Percentiles rank a stretch among this genome's conserved stretches.
phyloP scores from a whole-genome alignment of 2,888 invertebrate genomes.

The Lapara coniferarum region DNA sequence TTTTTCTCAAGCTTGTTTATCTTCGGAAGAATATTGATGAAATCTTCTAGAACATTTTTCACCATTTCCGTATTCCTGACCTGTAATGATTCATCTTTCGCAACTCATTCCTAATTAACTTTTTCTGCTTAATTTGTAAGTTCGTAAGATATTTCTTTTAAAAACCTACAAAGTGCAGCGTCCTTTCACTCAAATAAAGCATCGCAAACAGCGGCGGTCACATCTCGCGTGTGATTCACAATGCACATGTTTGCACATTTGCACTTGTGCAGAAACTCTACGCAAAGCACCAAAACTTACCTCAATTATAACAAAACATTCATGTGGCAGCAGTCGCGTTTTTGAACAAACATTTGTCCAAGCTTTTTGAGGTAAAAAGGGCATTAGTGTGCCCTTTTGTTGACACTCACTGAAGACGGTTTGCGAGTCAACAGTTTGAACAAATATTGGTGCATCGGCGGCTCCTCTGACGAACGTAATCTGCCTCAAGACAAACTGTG shows the following conservation, averaged over 20 bases:
- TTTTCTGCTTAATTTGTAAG: background rate
- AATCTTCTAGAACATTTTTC: too few relatives aligned
- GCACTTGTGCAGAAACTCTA: constrained; percentile 22
- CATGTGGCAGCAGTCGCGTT: constrained; percentile 49
- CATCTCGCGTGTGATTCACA: constrained; percentile 20
- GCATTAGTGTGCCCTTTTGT: constrained; percentile 83
- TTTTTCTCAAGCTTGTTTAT: too few relatives aligned
- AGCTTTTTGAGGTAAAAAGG: constrained; percentile 81
- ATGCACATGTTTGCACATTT: constrained; percentile 19
- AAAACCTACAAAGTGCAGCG: background rate
- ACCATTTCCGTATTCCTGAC: too few relatives aligned
- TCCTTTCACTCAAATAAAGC: constrained; percentile 3
- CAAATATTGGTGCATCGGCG: constrained; percentile 77
- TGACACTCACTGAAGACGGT: constrained; percentile 78
- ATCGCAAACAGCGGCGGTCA: constrained; percentile 7
- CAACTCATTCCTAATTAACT: too few relatives aligned
- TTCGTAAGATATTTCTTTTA: background rate
- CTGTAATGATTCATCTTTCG: too few relatives aligned
- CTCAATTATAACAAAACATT: constrained; percentile 35
- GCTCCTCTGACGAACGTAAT: constrained; percentile 75
- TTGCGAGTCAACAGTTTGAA: constrained; percentile 75
- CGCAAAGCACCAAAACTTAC: constrained; percentile 26
- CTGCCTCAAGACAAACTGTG: constrained; percentile 48
- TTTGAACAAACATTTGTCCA: constrained; percentile 70
- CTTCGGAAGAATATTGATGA: too few relatives aligned